phyloP scores from a whole-genome alignment of 2,113 vertebrate genomes.

The Cepphus grylle region DNA sequence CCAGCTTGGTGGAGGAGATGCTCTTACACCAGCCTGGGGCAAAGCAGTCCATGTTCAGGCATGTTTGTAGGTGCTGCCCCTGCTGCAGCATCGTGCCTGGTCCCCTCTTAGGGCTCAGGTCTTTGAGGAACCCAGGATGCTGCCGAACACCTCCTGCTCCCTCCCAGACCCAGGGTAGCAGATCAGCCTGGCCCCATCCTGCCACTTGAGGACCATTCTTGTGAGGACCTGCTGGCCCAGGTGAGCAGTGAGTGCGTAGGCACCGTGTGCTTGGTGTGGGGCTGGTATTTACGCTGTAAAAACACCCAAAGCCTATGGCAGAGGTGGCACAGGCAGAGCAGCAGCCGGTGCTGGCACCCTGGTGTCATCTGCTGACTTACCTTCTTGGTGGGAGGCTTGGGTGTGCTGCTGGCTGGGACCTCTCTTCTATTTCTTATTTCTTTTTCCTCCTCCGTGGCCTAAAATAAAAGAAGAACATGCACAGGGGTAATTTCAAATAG shows the following conservation, averaged over 20 bases:
- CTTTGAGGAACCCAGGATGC: background rate
- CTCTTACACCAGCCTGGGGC: background rate
- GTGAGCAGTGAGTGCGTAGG: background rate
- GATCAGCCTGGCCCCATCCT: background rate
- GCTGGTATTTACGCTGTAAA: background rate
- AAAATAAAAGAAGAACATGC: background rate
- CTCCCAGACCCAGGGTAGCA: background rate
- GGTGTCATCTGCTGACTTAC: background rate
- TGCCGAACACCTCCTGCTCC: background rate
- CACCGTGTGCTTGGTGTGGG: fast-evolving
- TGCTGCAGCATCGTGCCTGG: fast-evolving
- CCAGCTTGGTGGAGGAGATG: background rate
- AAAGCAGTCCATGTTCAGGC: fast-evolving
- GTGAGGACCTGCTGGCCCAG: background rate
- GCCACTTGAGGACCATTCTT: fast-evolving
- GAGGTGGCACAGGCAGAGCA: background rate
- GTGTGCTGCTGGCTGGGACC: fast-evolving
- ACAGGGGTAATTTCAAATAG: background rate
- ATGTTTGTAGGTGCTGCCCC: background rate
- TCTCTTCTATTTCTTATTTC: background rate
- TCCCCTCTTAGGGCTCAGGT: too few species aligned
- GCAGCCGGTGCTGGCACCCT: background rate
- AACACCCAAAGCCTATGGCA: fast-evolving
- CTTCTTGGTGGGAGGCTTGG: background rate
- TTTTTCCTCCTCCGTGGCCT: background rate